Conservation (phyloP, 2,888 invertebrate species). For the Rhingia campestris region DNA sequence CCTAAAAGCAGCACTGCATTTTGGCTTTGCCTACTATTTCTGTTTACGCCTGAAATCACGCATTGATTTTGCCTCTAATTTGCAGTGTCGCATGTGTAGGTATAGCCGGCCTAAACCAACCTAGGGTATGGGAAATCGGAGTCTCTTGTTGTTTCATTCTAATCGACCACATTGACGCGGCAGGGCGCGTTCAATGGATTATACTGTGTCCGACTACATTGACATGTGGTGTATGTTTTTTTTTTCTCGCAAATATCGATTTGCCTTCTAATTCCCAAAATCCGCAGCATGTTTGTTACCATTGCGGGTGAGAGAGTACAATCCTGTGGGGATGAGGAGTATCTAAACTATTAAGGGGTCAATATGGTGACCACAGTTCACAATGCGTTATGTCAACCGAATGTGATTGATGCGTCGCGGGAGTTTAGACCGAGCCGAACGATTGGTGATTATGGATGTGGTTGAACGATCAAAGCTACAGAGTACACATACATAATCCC, state of each 20-base stretch:
- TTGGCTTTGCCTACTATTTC: too few species aligned
- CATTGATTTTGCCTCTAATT: too few species aligned
- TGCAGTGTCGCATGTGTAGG: too few species aligned
- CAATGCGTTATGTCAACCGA: conserved; percentile 29
- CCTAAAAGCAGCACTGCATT: too few species aligned
- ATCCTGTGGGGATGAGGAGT: background rate
- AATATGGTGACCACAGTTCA: conserved; percentile 36
- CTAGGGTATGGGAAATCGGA: too few species aligned
- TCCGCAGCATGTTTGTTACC: background rate
- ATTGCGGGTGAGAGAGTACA: background rate
- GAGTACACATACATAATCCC: background rate
- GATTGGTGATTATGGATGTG: conserved; percentile 23
- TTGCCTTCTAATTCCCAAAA: conserved; percentile 23
- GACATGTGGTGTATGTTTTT: conserved; percentile 14
- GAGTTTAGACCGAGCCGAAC: conserved; percentile 7
- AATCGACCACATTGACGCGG: conserved; percentile 19
- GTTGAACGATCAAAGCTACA: background rate
- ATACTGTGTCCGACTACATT: conserved; percentile 27
- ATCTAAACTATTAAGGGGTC: conserved; percentile 26
- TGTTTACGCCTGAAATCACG: too few species aligned
- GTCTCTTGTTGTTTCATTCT: background rate
- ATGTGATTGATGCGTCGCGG: conserved; percentile 44
- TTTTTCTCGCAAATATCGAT: conserved; percentile 12
- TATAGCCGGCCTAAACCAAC: too few species aligned
- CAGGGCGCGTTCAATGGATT: conserved; percentile 12